Conservation (phyloP, 2,113 vertebrate species). For the Indri indri region DNA sequence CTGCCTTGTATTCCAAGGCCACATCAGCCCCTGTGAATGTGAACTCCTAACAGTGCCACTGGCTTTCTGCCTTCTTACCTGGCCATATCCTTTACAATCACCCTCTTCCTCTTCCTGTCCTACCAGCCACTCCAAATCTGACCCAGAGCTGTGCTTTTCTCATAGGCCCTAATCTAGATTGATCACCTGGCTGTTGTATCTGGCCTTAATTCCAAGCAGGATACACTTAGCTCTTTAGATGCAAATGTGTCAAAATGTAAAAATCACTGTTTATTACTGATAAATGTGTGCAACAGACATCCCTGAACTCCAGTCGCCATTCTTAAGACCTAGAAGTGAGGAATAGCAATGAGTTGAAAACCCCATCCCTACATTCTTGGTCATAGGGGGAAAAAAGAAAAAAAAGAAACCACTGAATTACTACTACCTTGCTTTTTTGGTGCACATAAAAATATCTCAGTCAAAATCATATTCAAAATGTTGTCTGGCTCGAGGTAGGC, state of each 20-base stretch:
- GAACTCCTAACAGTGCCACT: neutral
- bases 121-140: neutral
- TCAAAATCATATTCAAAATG: neutral
- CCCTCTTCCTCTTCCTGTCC: neutral
- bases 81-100: neutral
- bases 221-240: neutral
- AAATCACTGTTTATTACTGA: neutral
- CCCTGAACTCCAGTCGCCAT: neutral
- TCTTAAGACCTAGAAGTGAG: neutral
- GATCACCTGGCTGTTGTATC: neutral
- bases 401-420: neutral
- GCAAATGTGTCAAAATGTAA: conserved; percentile 12
- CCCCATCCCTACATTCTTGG: neutral
- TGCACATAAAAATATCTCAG: conserved; percentile 21
- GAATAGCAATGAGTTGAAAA: neutral
- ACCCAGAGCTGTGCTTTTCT: neutral
- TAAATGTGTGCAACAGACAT: neutral
- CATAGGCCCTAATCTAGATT: neutral
- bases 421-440: neutral
- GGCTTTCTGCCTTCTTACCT: neutral
- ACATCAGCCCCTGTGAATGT: neutral
- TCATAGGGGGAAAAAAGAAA: neutral
- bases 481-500: neutral
- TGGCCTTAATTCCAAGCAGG: neutral
- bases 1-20: neutral